Conservation (phyloP, 2,888 invertebrate species). For the Drosophila peninsularis region DNA sequence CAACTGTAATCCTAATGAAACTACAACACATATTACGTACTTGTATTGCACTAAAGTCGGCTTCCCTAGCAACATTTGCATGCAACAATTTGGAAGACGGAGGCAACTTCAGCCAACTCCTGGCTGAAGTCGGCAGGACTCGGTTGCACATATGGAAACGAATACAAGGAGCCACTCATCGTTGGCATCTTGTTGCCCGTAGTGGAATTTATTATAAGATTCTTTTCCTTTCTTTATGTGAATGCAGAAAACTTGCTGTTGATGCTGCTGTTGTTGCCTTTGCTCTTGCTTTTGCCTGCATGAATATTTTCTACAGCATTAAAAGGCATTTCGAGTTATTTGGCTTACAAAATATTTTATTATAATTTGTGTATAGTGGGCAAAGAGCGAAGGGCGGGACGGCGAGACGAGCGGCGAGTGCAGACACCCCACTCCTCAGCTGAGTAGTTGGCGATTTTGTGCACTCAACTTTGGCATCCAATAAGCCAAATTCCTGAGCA, state of each 20-base stretch:
- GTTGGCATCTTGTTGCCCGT: constrained; percentile 69
- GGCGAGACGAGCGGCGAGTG: neutral
- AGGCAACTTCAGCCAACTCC: constrained; percentile 45
- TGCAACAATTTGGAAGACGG: constrained; percentile 69
- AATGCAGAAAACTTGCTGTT: constrained; percentile 60
- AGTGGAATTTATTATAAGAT: constrained; percentile 79
- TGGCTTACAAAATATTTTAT: constrained; percentile 61
- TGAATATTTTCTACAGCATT: constrained; percentile 73
- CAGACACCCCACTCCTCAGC: constrained; percentile 4
- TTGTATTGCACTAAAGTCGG: constrained; percentile 43
- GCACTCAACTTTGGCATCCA: constrained; percentile 66
- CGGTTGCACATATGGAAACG: constrained; percentile 48
- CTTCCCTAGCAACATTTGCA: constrained; percentile 66
- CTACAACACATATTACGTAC: constrained; percentile 70
- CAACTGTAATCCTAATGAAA: constrained; percentile 80
- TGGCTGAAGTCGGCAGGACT: constrained; percentile 38
- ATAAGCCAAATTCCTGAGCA: constrained; percentile 73
- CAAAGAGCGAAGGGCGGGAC: too few species aligned
- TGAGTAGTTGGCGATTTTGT: constrained; percentile 60
- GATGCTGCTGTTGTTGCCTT: constrained; percentile 17
- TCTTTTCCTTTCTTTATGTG: constrained; percentile 69
- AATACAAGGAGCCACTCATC: constrained; percentile 51
- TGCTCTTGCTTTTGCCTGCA: constrained; percentile 33
- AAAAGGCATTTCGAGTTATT: constrained; percentile 77
- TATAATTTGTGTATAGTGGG: constrained; percentile 61